Percentiles rank a stretch among this genome's conserved stretches.
phyloP scores from a whole-genome alignment of 1,140 invertebrate species.

The Heliconius melpomene region DNA sequence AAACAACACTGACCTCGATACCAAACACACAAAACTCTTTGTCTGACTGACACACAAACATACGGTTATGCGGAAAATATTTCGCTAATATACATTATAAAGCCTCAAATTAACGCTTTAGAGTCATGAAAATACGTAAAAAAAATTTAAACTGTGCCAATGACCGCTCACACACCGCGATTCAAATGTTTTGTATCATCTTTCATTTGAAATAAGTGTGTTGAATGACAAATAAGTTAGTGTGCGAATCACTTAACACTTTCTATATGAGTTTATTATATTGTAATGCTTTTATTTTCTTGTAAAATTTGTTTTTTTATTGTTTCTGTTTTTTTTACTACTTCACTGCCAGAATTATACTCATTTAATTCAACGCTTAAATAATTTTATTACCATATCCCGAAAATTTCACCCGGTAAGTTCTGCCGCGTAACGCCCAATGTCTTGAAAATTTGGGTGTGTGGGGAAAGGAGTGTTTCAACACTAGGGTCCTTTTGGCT shows the following conservation, averaged over 20 bases:
- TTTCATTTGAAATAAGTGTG: slow-evolving; percentile 5
- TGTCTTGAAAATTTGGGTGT: too few relatives aligned
- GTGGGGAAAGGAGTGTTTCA: too few relatives aligned
- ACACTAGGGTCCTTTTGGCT: neutral
- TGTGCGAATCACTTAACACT: neutral
- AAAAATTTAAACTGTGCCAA: slow-evolving; percentile 41
- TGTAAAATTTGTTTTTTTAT: neutral
- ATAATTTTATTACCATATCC: too few relatives aligned
- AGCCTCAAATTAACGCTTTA: slow-evolving; percentile 44
- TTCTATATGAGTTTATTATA: neutral
- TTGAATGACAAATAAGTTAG: slow-evolving; percentile 14
- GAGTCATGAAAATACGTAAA: slow-evolving; percentile 37
- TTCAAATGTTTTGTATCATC: slow-evolving; percentile 27
- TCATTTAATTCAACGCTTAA: too few relatives aligned
- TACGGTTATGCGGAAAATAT: slow-evolving; percentile 46
- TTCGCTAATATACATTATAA: slow-evolving; percentile 62
- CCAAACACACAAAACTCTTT: slow-evolving; percentile 45
- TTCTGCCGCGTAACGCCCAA: too few relatives aligned
- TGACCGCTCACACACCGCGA: slow-evolving; percentile 27
- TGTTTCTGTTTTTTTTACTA: neutral
- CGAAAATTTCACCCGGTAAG: too few relatives aligned
- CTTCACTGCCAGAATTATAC: neutral
- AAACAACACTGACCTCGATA: slow-evolving; percentile 47
- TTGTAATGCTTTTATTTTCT: neutral
- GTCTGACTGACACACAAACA: slow-evolving; percentile 57